A percentile compares a stretch with the other conserved stretches of the same genome.
phyloP scores from a whole-genome alignment of 2,888 invertebrate genomes.

The Carpatolechia fugitivella region DNA sequence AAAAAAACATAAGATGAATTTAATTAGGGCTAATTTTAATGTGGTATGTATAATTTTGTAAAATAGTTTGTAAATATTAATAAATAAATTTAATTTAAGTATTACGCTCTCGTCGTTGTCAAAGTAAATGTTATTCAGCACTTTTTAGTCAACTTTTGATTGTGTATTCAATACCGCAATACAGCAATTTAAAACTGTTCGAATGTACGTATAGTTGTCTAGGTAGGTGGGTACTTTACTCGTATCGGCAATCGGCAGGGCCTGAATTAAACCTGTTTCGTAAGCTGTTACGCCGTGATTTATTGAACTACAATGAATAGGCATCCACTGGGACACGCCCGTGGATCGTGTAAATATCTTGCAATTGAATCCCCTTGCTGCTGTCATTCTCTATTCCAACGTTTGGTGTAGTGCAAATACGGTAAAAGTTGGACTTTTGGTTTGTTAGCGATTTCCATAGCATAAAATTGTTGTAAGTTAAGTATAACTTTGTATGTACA shows the following conservation, averaged over 20 bases:
- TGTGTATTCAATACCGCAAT: too few relatives aligned
- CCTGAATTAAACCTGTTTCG: constrained; percentile 45
- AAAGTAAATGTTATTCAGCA: too few relatives aligned
- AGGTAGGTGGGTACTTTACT: constrained; percentile 29
- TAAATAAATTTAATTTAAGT: too few relatives aligned
- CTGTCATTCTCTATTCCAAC: not conserved
- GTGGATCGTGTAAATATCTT: constrained; percentile 45
- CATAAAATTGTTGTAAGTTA: too few relatives aligned
- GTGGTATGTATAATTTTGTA: not conserved
- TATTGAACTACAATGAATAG: constrained; percentile 54
- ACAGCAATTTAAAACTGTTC: too few relatives aligned
- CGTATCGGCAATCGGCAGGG: constrained; percentile 28
- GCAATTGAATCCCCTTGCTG: constrained; percentile 45
- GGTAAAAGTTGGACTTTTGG: not conserved
- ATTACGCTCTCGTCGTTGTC: too few relatives aligned
- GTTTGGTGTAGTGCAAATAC: not conserved
- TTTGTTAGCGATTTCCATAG: not conserved
- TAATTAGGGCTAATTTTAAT: not conserved
- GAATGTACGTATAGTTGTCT: too few relatives aligned
- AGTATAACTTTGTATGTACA: too few relatives aligned
- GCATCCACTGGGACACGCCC: constrained; percentile 44
- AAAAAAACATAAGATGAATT: too few relatives aligned
- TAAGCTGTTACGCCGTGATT: constrained; percentile 46
- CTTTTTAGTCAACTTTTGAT: too few relatives aligned
- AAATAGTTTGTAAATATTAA: not conserved